phyloP scores from a whole-genome alignment of 2,888 invertebrate genomes.

The Sinhomidia bicolor region DNA sequence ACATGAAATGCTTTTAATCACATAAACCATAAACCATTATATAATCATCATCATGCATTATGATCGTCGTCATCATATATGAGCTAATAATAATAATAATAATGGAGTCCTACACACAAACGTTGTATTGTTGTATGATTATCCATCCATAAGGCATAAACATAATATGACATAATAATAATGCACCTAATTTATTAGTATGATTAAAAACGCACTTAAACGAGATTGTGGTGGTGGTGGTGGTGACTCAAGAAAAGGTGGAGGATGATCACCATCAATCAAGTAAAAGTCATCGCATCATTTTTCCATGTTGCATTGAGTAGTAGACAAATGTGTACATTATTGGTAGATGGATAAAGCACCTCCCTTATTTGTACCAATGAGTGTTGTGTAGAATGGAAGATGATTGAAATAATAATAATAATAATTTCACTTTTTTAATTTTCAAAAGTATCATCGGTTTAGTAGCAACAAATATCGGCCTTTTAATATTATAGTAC shows the following conservation, averaged over 20 bases:
- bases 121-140: conserved; percentile 32
- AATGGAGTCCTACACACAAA: not conserved
- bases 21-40: conserved; percentile 3
- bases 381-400: not conserved
- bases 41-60: conserved; percentile 7
- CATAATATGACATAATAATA: not conserved
- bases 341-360: not conserved
- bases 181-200: conserved; percentile 25
- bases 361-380: conserved; percentile 35
- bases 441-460: not conserved
- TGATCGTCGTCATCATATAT: not conserved
- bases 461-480: conserved; percentile 12
- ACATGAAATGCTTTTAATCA: conserved; percentile 44
- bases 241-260: conserved; percentile 34
- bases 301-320: conserved; percentile 5
- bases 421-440: conserved; percentile 30
- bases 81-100: conserved; percentile 28
- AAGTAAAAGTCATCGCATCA: conserved; percentile 7
- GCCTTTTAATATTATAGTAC: not conserved
- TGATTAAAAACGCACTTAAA: conserved; percentile 48
- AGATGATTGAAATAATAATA: no score
- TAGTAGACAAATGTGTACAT: not conserved
- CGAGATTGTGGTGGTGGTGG: no score
- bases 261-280: conserved; percentile 52
- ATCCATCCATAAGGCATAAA: not conserved